These are phyloP conservation scores for Leptopterna dolabrata DNA, from an alignment of 2,888 invertebrate species.

Conservation along the genomic window DNA sequence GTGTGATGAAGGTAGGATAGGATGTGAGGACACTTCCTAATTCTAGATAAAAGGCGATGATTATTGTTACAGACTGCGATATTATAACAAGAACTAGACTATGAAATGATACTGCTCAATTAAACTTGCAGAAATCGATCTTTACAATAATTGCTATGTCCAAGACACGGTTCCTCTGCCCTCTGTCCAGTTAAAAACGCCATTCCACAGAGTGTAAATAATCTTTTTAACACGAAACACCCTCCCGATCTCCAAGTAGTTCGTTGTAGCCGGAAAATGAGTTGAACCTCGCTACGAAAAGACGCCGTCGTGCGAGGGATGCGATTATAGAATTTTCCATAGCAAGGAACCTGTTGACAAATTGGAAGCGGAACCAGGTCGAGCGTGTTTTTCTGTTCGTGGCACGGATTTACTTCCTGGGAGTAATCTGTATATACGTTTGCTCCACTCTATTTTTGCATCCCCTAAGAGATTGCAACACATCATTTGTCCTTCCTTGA, in stretches of 20 bases:
- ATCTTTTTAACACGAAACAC: not conserved
- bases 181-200: too few relatives aligned
- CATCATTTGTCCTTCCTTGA: slow-evolving; percentile 17
- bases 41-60: too few relatives aligned
- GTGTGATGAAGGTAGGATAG: too few relatives aligned
- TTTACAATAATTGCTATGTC: too few relatives aligned
- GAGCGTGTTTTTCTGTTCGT: not conserved
- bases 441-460: not conserved
- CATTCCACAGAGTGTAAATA: not conserved
- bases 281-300: not conserved
- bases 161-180: too few relatives aligned
- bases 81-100: too few relatives aligned
- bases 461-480: slow-evolving; percentile 23
- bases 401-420: not conserved
- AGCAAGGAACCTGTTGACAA: not conserved
- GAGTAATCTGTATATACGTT: not conserved
- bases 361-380: not conserved
- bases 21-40: too few relatives aligned
- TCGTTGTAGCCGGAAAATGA: not conserved
- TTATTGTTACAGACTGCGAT: too few relatives aligned
- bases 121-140: too few relatives aligned
- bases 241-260: not conserved
- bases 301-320: not conserved
- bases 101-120: too few relatives aligned
- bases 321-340: not conserved